These are phyloP conservation scores for Crocidura indochinensis DNA, from an alignment of 2,797 vertebrate species.

Conservation along the genomic window DNA sequence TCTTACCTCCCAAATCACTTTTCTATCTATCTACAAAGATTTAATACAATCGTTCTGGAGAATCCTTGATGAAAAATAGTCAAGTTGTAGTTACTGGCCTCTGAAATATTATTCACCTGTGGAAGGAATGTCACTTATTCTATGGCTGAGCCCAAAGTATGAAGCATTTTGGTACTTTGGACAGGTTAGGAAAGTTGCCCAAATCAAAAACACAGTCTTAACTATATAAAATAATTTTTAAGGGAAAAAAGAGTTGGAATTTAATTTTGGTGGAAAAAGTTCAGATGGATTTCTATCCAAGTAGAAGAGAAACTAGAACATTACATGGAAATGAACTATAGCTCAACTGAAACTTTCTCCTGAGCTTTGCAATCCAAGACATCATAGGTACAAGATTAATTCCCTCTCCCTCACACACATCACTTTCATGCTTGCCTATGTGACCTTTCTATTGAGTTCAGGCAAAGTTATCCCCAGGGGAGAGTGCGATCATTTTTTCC, in stretches of 20 bases:
- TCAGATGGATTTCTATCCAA: conserved; percentile 41
- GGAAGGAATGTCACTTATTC: not conserved
- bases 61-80: not conserved
- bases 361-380: not conserved
- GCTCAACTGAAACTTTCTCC: conserved; percentile 36
- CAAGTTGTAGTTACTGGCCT: not conserved
- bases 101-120: not conserved
- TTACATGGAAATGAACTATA: not conserved
- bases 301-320: not conserved
- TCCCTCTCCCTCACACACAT: not conserved
- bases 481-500: not conserved
- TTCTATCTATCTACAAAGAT: not conserved
- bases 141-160: not conserved
- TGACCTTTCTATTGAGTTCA: conserved; percentile 12
- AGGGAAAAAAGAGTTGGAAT: conserved; percentile 26
- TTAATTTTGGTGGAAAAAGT: not conserved
- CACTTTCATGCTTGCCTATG: not conserved
- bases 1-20: not conserved
- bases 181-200: not conserved
- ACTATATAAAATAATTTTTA: not conserved
- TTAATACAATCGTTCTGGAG: not conserved
- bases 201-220: not conserved
- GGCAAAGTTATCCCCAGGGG: not conserved
- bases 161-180: not conserved
- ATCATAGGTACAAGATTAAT: not conserved